Base-by-base conservation (phyloP, 2,888 invertebrate species). In the Thysanoteuthis rhombus region DNA sequence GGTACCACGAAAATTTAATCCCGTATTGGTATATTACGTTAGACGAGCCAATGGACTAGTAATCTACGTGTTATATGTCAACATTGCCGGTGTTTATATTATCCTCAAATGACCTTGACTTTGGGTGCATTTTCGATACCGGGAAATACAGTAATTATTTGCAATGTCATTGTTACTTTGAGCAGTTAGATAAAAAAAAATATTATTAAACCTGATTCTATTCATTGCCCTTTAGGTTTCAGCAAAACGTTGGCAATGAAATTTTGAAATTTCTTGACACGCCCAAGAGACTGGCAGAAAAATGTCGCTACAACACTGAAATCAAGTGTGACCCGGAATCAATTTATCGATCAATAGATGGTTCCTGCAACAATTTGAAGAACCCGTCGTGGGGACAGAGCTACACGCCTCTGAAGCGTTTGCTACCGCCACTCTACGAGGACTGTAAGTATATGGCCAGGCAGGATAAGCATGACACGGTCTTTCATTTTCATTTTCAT, bases 281-380 rank as follows among this genome's bases (percentile, higher is more conserved):
- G 4, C 92, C 92, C 16, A 6, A 32, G 92, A 25, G 10, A n/a
- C 6, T 92, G 92, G 19, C 40, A 92, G 32, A 42, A 16, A n/a
- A 40, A 28, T 92, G 92, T 28, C 28, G 6, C 8, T 92, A 40
- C 10, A 40, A n/a, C 19, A 36, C 40, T 19, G 39, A 40, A 92
- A 39, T 92, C 45, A 92, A 39, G 5, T 95, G 95, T 93, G 92
- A 94, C 38, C 0, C 6, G 25, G 93, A 16, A 5, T 93, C 93
- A 22, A 89, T 93, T n/a, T 95, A 94, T 75, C 75, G 95, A 93
- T 93, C 95, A 0, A 58, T 93, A 6, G 95, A 95, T 92, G 95
- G 95, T 22, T 94, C 95, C 32, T 95, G 95, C 42, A 95, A 95
- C 93, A 95, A 95, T 93, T 4, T 94, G 39, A 42, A 94, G 2